These are phyloP conservation scores for Parnassius smintheus DNA, from an alignment of 2,888 invertebrate species.

Conservation along the genomic window DNA sequence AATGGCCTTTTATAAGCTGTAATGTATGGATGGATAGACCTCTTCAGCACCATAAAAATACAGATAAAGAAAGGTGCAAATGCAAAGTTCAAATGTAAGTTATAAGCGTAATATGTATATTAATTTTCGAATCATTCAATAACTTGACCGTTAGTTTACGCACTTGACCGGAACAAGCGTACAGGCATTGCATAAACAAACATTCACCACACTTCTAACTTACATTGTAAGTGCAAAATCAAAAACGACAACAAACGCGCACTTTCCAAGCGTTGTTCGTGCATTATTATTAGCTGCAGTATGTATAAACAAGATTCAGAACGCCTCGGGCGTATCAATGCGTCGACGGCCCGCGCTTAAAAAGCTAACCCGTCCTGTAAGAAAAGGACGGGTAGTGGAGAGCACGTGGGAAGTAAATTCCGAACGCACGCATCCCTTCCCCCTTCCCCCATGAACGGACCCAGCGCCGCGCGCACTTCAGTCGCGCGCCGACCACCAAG, in stretches of 20 bases:
- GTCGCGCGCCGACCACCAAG: slow-evolving; percentile 78
- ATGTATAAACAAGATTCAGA: slow-evolving; percentile 77
- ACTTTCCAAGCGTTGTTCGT: slow-evolving; percentile 44
- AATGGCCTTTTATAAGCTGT: no score
- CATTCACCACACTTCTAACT: slow-evolving; percentile 49
- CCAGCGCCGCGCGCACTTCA: slow-evolving; percentile 63
- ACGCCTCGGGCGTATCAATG: slow-evolving; percentile 74
- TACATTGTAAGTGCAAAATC: slow-evolving; percentile 52
- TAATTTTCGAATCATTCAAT: slow-evolving; percentile 3
- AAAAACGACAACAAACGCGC: slow-evolving; percentile 59
- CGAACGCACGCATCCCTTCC: slow-evolving; percentile 77
- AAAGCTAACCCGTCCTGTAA: slow-evolving; percentile 78
- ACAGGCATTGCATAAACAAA: slow-evolving; percentile 59
- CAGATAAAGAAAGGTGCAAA: not conserved
- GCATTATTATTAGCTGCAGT: slow-evolving; percentile 75
- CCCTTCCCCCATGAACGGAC: slow-evolving; percentile 46
- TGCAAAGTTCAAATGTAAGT: not conserved
- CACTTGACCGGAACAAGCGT: slow-evolving; percentile 42
- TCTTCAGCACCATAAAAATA: no score
- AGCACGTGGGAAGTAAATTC: slow-evolving; percentile 80
- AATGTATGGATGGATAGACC: no score
- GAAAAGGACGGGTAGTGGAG: slow-evolving; percentile 67
- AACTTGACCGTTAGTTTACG: slow-evolving; percentile 18
- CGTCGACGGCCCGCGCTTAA: slow-evolving; percentile 70
- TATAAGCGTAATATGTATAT: not conserved